Evolutionary conservation across 2,113 vertebrate genomes (phyloP).

Genomic region (Tursiops truncatus): DNA sequence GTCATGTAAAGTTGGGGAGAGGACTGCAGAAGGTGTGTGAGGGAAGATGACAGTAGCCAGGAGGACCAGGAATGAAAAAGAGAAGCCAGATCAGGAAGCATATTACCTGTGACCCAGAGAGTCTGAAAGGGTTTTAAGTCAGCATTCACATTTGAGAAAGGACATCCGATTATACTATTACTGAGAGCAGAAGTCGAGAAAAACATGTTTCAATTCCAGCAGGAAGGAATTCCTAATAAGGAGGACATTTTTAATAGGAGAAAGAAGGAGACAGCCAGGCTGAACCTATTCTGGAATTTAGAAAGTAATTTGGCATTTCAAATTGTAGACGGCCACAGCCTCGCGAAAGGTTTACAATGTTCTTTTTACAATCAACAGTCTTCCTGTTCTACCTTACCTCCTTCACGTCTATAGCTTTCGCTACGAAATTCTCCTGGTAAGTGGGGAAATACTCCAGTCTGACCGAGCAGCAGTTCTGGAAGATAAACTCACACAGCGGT

Average conservation of each 20-base stretch:
- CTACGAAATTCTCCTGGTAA: background rate
- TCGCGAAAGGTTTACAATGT: background rate
- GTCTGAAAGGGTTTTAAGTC: background rate
- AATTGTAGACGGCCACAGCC: background rate
- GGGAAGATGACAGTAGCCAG: background rate
- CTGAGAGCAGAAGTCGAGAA: conserved; percentile 14
- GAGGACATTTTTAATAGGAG: background rate
- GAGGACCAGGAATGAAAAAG: background rate
- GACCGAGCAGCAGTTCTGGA: background rate
- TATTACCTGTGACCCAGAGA: background rate
- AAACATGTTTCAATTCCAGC: conserved; percentile 10
- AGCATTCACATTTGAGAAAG: background rate
- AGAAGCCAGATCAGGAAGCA: background rate
- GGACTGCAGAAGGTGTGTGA: background rate
- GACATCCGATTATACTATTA: background rate
- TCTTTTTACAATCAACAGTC: background rate
- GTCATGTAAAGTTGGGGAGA: background rate
- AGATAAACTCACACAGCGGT: background rate
- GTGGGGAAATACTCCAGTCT: background rate
- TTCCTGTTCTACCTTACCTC: background rate
- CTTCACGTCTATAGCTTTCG: background rate
- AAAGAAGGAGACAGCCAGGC: background rate
- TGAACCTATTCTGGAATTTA: background rate
- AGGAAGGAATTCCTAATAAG: conserved; percentile 34
- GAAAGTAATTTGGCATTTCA: background rate